phyloP scores from a whole-genome alignment of 2,797 vertebrate genomes.

The Apodemus agrarius region DNA sequence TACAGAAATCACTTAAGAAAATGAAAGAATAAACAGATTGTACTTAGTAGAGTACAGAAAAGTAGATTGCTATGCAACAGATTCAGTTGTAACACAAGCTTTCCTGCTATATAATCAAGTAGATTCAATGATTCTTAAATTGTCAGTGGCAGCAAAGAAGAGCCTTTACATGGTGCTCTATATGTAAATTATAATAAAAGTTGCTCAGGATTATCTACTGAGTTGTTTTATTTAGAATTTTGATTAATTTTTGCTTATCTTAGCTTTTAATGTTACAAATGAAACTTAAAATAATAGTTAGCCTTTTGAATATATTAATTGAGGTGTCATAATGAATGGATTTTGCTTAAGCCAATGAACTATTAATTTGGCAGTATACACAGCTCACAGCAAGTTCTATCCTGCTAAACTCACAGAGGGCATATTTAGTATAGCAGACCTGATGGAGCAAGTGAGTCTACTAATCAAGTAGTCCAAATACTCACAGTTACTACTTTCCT shows the following conservation, averaged over 20 bases:
- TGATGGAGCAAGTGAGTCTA: neutral
- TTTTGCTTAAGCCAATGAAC: neutral
- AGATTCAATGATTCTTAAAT: neutral
- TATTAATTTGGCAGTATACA: neutral
- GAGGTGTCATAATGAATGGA: neutral
- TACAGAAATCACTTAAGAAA: neutral
- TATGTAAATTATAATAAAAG: neutral
- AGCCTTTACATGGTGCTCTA: neutral
- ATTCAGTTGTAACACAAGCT: neutral
- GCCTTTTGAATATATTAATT: neutral
- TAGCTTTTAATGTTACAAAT: neutral
- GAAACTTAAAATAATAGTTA: neutral
- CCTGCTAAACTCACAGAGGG: neutral
- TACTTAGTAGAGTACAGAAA: no score
- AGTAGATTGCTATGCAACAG: neutral
- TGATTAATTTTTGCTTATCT: neutral
- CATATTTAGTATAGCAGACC: no score
- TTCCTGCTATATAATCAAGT: neutral
- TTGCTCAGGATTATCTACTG: neutral
- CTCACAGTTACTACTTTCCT: neutral
- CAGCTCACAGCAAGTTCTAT: neutral
- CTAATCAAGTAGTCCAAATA: neutral
- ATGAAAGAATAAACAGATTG: neutral
- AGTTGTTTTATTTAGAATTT: neutral
- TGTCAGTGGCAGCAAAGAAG: neutral